Base-by-base conservation (phyloP, 2,113 vertebrate species). In the Amphilophus citrinellus region DNA sequence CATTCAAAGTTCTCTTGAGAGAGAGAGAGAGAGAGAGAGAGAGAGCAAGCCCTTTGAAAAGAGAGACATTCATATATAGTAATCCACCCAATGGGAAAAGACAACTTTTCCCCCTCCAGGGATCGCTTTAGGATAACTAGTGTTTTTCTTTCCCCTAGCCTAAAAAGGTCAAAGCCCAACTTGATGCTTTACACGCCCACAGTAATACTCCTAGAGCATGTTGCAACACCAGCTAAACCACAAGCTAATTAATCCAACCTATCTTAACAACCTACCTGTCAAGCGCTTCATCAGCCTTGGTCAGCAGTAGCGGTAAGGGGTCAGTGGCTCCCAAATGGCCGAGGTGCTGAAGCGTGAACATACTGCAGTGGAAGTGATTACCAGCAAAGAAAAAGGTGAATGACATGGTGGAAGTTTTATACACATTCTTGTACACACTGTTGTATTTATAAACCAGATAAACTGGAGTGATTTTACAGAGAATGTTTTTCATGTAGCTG, bases 161-260 rank as follows among this genome's bases (percentile, higher is more conserved):
- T 86, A 77, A 87, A 91, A 92, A 92, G 92, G 87, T 93, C 91
- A 90, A 15, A 61, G 39, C 89, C 76, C 57, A 39, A 90, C 84
- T 88, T 35, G 9, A 53, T 87, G 89, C 83, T 84, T 91, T 88
- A 93, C 89, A 88, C 82, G 27, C 85, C 86, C 83, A 87, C 83
- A 63, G 61, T 87, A 85, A 89, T 86, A 87, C 75, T 84, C 66
- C 62, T 83, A 73, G 77, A 90, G 85, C 32, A 53, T 82, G 77
- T 27, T n/a, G 22, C 62, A 89, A 79, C 88, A 87, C 61, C 87
- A 84, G 65, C 88, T 87, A 87, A 80, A 82, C 87, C 84, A 42
- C 84, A 81, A 89, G 79, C 87, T 93, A 94, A 95, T 95, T 93
- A 94, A 95, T 91, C 85, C 89, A 88, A 82, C 87, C 87, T 90